Evolutionary conservation across 2,888 invertebrate species (phyloP), one percentile per base, ranked within the genome.

Genomic region (Orthonevra nobilis): DNA sequence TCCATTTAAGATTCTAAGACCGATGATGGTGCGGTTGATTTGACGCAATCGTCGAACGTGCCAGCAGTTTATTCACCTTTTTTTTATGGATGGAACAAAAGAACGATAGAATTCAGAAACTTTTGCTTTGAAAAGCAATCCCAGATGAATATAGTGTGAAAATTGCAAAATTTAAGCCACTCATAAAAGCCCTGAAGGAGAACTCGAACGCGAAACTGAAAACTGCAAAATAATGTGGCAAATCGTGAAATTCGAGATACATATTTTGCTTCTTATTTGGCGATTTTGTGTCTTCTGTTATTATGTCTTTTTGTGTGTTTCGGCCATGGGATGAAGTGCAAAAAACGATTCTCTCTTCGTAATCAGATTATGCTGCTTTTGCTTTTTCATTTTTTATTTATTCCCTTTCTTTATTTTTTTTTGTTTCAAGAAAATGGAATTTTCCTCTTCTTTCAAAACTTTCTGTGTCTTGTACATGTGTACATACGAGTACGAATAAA

Each of bases 181-280:
- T 60, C 3, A 4, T 12, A 52, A 32, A 66, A 79, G 44, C 34
- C 54, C 72, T 48, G 34, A 4, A 38, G 48, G 60, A 44, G 50
- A n/a, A n/a, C n/a, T n/a, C 9, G 26, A 42, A 60, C 32, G 60
- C 14, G 40, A 56, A 56, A 73, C 66, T 61, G 30, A 66, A 79
- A 72, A 60, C 64, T 79, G 70, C 52, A 66, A 64, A 66, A 66
- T 46, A 79, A 64, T 64, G 60, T 73, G 52, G 42, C 60, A 66
- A 79, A 17, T 73, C 66, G 73, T 79, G 79, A 79, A 79, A 79
- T 68, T 68, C 32, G 46, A 73, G 66, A 73, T 56, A 42, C 68
- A n/a, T 68, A 36, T 50, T 58, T 17, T 17, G 6, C 28, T 56
- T 19, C 20, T 19, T 46, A 23, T 15, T 40, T 15, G 44, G 42